A percentile compares a stretch with the other conserved stretches of the same genome.
phyloP scores from a whole-genome alignment of 2,888 invertebrate genomes.

The Cryptocheilus praepositus region DNA sequence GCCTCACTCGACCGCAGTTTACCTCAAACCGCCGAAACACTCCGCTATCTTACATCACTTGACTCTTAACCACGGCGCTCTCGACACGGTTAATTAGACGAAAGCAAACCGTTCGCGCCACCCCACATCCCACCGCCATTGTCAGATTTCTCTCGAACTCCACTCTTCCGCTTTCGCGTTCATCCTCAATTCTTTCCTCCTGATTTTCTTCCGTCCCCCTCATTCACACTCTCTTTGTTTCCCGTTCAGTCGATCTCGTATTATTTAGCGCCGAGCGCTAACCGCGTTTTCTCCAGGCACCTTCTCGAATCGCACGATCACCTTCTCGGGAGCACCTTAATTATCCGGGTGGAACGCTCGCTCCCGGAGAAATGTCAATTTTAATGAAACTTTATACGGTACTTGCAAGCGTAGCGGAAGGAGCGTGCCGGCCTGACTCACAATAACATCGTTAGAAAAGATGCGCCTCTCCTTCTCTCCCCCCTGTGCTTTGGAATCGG shows the following conservation, averaged over 20 bases:
- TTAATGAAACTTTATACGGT: conserved; percentile 6
- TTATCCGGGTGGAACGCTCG: conserved; percentile 3
- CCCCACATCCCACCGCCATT: no score
- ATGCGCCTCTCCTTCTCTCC: neutral
- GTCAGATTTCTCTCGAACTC: no score
- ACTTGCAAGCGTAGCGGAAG: conserved; percentile 2
- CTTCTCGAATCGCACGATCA: conserved; percentile 6
- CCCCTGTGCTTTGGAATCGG: neutral
- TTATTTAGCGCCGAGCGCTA: conserved; percentile 1
- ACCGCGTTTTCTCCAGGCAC: conserved; percentile 10
- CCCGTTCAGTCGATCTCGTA: conserved; percentile 14
- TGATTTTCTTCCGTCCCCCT: no score
- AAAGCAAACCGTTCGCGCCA: no score
- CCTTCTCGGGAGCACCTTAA: conserved; percentile 1
- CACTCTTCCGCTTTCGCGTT: no score
- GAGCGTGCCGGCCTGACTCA: neutral
- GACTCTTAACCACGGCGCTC: no score
- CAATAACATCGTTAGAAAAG: neutral
- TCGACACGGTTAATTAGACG: no score
- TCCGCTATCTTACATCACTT: conserved; percentile 23
- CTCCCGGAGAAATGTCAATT: conserved; percentile 4
- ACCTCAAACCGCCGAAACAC: no score
- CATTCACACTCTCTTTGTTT: conserved; percentile 13
- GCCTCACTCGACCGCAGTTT: no score
- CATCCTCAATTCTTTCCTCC: no score